phyloP scores from a whole-genome alignment of 2,888 invertebrate genomes.

The Machimus atricapillus region DNA sequence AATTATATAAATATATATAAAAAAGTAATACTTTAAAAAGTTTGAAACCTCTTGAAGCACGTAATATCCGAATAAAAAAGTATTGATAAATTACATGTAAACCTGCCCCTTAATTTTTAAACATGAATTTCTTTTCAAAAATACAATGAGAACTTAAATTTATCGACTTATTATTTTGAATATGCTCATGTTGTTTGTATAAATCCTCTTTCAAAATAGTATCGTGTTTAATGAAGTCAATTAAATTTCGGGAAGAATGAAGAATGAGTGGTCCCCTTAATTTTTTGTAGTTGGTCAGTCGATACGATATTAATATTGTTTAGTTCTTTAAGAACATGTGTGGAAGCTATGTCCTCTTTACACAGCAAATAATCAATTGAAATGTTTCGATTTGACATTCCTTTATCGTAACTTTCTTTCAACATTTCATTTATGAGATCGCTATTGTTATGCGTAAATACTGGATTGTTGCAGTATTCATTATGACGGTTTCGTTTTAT shows the following conservation, averaged over 20 bases:
- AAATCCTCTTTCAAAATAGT: not conserved
- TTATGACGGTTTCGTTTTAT: not conserved
- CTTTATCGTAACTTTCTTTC: not conserved
- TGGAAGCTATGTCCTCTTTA: not conserved
- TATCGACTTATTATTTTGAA: no score
- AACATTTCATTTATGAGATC: not conserved
- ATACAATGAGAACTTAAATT: no score
- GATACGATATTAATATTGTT: not conserved
- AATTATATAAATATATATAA: no score
- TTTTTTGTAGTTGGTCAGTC: slow-evolving; percentile 6
- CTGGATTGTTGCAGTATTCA: not conserved
- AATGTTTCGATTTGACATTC: no score
- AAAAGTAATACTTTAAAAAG: no score
- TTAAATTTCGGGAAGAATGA: not conserved
- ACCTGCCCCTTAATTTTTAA: no score
- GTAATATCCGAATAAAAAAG: no score
- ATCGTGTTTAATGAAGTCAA: not conserved
- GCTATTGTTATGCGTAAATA: not conserved
- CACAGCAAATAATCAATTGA: not conserved
- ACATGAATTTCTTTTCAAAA: no score
- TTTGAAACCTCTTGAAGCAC: no score
- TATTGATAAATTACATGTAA: no score
- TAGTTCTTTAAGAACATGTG: not conserved
- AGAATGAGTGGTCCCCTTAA: not conserved
- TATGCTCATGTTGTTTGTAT: no score